These are phyloP conservation scores for Bufo bufo DNA, from an alignment of 2,113 vertebrate species.

Conservation along the genomic window DNA sequence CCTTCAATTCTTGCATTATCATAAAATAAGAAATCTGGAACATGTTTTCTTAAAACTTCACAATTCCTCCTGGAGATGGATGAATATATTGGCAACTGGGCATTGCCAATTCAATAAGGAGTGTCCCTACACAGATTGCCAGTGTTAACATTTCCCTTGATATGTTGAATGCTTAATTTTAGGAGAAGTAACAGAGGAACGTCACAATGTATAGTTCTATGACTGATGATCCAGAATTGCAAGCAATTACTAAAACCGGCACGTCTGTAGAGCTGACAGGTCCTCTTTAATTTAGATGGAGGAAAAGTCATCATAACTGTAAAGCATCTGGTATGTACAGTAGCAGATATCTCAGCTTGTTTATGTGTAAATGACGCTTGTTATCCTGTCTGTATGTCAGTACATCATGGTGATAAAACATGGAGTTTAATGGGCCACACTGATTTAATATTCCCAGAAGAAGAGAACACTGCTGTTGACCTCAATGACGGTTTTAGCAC, in stretches of 20 bases:
- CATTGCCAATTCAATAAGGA: no score
- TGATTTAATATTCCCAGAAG: conserved; percentile 9
- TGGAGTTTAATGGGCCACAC: background rate
- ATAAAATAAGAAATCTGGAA: no score
- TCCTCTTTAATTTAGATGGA: background rate
- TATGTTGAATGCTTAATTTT: no score
- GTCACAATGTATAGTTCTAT: background rate
- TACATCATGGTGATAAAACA: conserved; percentile 22
- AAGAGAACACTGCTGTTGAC: background rate
- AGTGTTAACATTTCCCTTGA: no score
- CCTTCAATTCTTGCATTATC: no score
- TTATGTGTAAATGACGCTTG: conserved; percentile 3
- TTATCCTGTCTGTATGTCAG: conserved; percentile 6
- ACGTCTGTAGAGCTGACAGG: background rate
- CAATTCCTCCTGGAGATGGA: no score
- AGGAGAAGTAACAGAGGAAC: background rate
- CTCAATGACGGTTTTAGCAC: background rate
- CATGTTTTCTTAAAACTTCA: no score
- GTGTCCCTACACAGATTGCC: no score
- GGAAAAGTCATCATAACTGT: background rate
- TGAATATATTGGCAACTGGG: no score
- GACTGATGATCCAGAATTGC: background rate
- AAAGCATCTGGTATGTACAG: background rate
- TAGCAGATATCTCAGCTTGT: background rate
- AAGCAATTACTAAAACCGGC: background rate